Evolutionary conservation across 2,797 vertebrate genomes (phyloP).

Genomic region (Poeciliopsis turneri): DNA sequence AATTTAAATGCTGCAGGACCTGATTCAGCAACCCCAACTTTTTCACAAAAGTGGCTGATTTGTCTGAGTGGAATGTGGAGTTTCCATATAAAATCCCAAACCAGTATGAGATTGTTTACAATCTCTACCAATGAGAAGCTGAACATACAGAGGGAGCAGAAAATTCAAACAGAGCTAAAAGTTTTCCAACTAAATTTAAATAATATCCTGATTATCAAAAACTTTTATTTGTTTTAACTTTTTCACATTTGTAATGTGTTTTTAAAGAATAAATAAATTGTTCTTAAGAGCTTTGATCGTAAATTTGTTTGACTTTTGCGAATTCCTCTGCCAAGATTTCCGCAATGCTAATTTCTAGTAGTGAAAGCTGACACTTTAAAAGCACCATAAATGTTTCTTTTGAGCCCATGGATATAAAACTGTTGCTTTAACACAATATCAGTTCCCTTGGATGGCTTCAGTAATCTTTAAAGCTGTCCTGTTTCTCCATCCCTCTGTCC

Average conservation of each 20-base stretch:
- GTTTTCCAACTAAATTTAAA: not conserved
- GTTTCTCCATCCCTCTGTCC: conserved; percentile 6
- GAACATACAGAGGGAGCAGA: conserved; percentile 12
- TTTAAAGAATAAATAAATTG: not conserved
- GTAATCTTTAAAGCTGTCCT: conserved; percentile 23
- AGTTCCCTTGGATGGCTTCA: conserved; percentile 24
- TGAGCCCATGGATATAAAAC: not conserved
- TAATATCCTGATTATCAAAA: not conserved
- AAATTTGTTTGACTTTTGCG: not conserved
- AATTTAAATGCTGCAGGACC: conserved; percentile 46
- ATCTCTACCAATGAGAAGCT: conserved; percentile 3
- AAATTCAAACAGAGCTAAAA: conserved; percentile 12
- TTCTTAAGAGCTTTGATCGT: not conserved
- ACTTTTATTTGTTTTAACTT: no score
- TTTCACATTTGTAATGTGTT: not conserved
- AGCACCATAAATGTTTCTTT: not conserved
- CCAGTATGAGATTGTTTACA: conserved; percentile 30
- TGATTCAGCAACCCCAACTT: conserved; percentile 33
- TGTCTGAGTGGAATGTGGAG: conserved; percentile 30
- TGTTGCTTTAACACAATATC: not conserved
- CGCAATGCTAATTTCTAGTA: not conserved
- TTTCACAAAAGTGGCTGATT: conserved; percentile 51
- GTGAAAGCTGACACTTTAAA: not conserved
- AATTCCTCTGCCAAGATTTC: not conserved
- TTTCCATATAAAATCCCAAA: conserved; percentile 55